Evolutionary conservation across 2,113 vertebrate genomes (phyloP), one percentile per base, ranked within the genome.

Genomic region (Megaceryle torquata): DNA sequence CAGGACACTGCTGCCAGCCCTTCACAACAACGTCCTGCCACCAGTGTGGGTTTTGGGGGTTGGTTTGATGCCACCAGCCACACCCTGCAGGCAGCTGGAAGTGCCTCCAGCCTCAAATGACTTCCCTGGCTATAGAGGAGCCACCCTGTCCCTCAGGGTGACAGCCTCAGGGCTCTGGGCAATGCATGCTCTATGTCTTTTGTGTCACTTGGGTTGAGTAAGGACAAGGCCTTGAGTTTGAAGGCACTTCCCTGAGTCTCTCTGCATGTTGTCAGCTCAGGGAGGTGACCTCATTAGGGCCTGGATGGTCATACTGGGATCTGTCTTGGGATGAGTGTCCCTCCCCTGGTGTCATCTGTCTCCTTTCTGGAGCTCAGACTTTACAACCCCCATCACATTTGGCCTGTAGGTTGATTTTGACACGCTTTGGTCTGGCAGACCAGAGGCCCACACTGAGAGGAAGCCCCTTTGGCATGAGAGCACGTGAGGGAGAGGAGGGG

Each of bases 151-250:
- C 53, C 31, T 77, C 22, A 9, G 59, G 84, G 25, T n/a, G 59
- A 20, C 53, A n/a, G 78, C 44, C 37, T 28, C 7, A 1, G 43
- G 37, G 19, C 37, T 53, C 48, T 35, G 61, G 21, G 69, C 8
- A 8, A 0, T 1, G 13, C 24, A 20, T 37, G 16, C 51, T n/a
- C 2, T 0, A 0, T 51, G 43, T 71, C 43, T n/a, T 60, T 35
- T 31, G 22, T 68, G 64, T 77, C 39, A 11, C 61, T 64, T 35
- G 31, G 77, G 54, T 61, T 26, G 60, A 70, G 33, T 1, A 59
- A 39, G 39, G 60, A 35, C 1, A 7, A 88, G 56, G 33, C 50
- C 72, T 75, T 67, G n/a, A 70, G 72, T 74, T 83, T 61, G 51
- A 39, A 44, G 50, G 44, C 54, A 31, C 1, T 0, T 83, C 81